Percentiles rank a stretch among this genome's conserved stretches.
phyloP scores from a whole-genome alignment of 2,113 vertebrate genomes.

The Poeciliopsis prolifica region DNA sequence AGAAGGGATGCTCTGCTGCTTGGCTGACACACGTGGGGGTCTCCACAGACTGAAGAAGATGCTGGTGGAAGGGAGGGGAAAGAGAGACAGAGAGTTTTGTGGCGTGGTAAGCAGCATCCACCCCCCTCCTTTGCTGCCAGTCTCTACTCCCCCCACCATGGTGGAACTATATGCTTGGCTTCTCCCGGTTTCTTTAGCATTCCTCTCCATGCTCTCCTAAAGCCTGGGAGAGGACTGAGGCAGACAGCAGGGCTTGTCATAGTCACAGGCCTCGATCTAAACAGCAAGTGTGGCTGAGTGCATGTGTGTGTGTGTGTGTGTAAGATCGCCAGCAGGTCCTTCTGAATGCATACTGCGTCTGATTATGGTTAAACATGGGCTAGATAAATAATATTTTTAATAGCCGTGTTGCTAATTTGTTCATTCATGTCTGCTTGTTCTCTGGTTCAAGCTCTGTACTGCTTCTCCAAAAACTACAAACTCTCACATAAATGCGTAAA shows the following conservation, averaged over 20 bases:
- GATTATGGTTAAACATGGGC: slow-evolving; percentile 21
- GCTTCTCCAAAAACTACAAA: neutral
- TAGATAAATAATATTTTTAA: slow-evolving; percentile 16
- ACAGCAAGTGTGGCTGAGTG: slow-evolving; percentile 19
- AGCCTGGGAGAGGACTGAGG: slow-evolving; percentile 70
- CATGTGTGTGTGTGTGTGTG: neutral
- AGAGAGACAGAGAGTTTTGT: slow-evolving; percentile 67
- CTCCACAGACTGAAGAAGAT: slow-evolving; percentile 71
- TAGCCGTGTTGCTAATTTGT: slow-evolving; percentile 4
- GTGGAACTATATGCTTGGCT: slow-evolving; percentile 76
- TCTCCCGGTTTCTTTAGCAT: slow-evolving; percentile 76
- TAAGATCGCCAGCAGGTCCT: slow-evolving; percentile 7
- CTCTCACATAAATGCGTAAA: neutral
- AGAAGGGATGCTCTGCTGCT: slow-evolving; percentile 74
- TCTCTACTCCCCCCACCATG: slow-evolving; percentile 37
- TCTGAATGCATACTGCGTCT: slow-evolving; percentile 8
- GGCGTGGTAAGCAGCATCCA: slow-evolving; percentile 52
- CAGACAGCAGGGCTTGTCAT: slow-evolving; percentile 76
- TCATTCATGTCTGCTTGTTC: slow-evolving; percentile 1
- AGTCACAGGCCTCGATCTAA: slow-evolving; percentile 63
- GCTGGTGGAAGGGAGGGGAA: slow-evolving; percentile 49
- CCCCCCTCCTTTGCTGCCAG: slow-evolving; percentile 46
- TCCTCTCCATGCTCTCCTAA: slow-evolving; percentile 71
- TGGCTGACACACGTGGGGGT: slow-evolving; percentile 72
- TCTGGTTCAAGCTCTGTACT: neutral